Conservation (phyloP, 2,113 vertebrate species). For the Muntiacus muntjak region DNA sequence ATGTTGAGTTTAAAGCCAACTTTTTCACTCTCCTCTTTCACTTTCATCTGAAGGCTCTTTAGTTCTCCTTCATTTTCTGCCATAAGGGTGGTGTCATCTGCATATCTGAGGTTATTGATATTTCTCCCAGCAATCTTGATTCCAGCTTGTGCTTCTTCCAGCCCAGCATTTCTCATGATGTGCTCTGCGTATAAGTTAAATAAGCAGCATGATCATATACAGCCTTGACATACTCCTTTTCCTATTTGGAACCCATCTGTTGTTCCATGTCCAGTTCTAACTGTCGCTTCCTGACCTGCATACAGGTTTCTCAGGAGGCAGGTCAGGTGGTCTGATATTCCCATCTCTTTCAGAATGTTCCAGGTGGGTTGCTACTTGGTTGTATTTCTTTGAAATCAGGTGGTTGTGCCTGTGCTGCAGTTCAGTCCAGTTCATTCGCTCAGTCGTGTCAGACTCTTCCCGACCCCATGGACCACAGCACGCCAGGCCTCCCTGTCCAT, state of each 20-base stretch:
- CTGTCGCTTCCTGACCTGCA: background rate
- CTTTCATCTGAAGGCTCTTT: background rate
- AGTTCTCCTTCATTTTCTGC: background rate
- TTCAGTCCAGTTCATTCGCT: background rate
- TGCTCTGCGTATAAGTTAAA: background rate
- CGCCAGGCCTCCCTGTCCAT: background rate
- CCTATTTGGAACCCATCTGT: background rate
- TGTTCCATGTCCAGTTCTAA: background rate
- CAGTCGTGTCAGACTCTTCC: accelerated
- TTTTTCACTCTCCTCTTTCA: background rate
- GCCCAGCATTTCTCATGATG: background rate
- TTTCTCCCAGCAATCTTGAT: background rate
- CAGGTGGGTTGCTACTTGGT: accelerated
- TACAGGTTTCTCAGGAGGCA: background rate
- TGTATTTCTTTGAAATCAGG: background rate
- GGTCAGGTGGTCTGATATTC: background rate
- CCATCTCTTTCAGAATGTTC: background rate
- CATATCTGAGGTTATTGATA: background rate
- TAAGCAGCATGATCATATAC: accelerated
- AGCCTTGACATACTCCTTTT: background rate
- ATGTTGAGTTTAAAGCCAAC: background rate
- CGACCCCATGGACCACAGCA: background rate
- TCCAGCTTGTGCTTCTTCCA: background rate
- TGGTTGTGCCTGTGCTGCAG: too few species aligned
- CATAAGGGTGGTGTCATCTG: background rate